Evolutionary conservation across 2,113 vertebrate genomes (phyloP).

Genomic region (Penelope pileata): DNA sequence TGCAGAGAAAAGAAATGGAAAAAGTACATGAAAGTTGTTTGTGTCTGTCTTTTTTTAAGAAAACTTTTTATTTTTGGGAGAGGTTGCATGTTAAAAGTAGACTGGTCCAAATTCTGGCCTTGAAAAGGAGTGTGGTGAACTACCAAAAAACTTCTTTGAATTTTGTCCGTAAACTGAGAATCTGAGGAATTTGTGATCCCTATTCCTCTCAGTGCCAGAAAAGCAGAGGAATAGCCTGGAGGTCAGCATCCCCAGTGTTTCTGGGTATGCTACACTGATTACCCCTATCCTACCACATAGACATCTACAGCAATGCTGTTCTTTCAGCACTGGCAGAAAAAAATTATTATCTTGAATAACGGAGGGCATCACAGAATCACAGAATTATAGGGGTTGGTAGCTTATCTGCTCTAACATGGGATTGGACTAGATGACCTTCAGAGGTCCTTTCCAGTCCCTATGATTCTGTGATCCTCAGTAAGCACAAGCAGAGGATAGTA

Average conservation of each 20-base stretch:
- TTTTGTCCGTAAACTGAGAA: neutral
- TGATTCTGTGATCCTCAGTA: neutral
- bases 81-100: neutral
- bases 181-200: neutral
- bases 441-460: too few relatives aligned
- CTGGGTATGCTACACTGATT: rapidly evolving
- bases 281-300: neutral
- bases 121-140: neutral
- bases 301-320: neutral
- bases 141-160: neutral
- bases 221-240: neutral
- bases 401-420: too few relatives aligned
- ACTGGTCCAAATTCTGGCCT: neutral
- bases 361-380: too few relatives aligned
- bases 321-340: too few relatives aligned
- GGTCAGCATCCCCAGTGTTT: neutral
- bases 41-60: neutral
- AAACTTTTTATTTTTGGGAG: neutral
- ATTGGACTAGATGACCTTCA: too few relatives aligned
- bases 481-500: neutral
- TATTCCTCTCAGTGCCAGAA: neutral
- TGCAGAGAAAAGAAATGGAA: neutral
- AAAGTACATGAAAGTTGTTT: neutral
- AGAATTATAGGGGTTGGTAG: too few relatives aligned
- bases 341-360: neutral